Evolutionary conservation across 2,888 invertebrate species (phyloP), one percentile per base, ranked within the genome.

Genomic region (Aethes cnicana): DNA sequence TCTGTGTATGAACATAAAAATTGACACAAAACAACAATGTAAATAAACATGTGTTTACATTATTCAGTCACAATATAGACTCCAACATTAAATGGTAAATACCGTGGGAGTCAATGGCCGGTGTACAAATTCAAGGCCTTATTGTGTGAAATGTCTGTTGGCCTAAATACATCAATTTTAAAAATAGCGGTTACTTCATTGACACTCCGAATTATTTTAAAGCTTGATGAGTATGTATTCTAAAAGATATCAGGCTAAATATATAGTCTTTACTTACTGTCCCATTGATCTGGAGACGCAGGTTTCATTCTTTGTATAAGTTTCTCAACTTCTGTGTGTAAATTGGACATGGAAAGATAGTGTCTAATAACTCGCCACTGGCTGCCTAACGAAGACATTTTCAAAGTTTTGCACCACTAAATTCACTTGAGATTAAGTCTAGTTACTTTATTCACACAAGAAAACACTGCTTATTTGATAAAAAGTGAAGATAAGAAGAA

Each of bases 331-430:
- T 88, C 88, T 0, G 77, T 47, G 37, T 81, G 76, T 53, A 87
- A 67, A 61, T 81, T 84, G 20, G 67, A 68, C 53, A 81, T 62
- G 6, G 87, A 84, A 32, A 89, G 69, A 60, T 84, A 86, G 61
- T 85, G 84, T 14, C 89, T 71, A 41, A 89, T 78, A 33, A 85
- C 65, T 16, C 80, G 72, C 89, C 89, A 89, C 70, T 87, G 89
- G 14, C 82, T 77, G 11, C 88, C 85, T 42, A 85, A 59, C 2
- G 86, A 86, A 57, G 86, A 83, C 84, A 84, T 86, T 56, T 64
- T 72, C n/a, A n/a, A 32, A 8, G 21, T 16, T 37, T 49, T 30
- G 4, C 23, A 1, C 2, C 6, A 6, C 9, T 8, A 16, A 33
- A 21, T 32, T 20, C 41, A 39, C 32, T 28, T 25, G 14, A 47